Evolutionary conservation across 53 echinoderm and acorn worm genomes (phyloP).

Genomic region (Patiria pectinifera): DNA sequence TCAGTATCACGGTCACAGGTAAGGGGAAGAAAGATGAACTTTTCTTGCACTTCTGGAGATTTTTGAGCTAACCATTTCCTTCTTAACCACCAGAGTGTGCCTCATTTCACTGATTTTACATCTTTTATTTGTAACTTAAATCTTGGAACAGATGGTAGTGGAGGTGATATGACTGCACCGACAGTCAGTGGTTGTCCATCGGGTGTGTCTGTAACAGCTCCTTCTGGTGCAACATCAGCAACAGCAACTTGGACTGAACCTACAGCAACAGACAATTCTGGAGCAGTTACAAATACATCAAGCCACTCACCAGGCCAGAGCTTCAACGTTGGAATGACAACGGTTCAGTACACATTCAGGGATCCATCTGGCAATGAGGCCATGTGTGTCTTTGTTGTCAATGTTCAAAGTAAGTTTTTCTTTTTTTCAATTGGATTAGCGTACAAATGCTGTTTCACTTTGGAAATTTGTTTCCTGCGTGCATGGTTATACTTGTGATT

Average conservation of each 20-base stretch:
- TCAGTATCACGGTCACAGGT: slow-evolving; percentile 13
- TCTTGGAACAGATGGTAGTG: slow-evolving; percentile 9
- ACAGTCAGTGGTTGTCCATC: slow-evolving; percentile 63
- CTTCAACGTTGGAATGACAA: slow-evolving; percentile 19
- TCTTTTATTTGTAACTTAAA: neutral
- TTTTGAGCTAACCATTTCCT: neutral
- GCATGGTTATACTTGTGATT: no score
- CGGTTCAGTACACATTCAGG: slow-evolving; percentile 64
- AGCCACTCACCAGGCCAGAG: slow-evolving; percentile 56
- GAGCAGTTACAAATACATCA: neutral
- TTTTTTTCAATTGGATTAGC: no score
- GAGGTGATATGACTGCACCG: slow-evolving; percentile 63
- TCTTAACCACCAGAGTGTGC: neutral
- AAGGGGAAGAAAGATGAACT: neutral
- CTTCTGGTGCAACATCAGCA: slow-evolving; percentile 37
- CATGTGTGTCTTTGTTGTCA: slow-evolving; percentile 68
- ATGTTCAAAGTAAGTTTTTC: slow-evolving; percentile 47
- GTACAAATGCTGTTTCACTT: no score
- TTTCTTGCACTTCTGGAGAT: neutral
- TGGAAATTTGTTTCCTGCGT: no score
- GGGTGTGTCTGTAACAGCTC: slow-evolving; percentile 11
- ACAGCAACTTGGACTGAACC: slow-evolving; percentile 36
- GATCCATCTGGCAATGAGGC: slow-evolving; percentile 68
- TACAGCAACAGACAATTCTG: slow-evolving; percentile 61
- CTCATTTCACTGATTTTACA: neutral